Evolutionary conservation across 1,140 invertebrate species (phyloP).

Genomic region (Rhopalosiphum padi): DNA sequence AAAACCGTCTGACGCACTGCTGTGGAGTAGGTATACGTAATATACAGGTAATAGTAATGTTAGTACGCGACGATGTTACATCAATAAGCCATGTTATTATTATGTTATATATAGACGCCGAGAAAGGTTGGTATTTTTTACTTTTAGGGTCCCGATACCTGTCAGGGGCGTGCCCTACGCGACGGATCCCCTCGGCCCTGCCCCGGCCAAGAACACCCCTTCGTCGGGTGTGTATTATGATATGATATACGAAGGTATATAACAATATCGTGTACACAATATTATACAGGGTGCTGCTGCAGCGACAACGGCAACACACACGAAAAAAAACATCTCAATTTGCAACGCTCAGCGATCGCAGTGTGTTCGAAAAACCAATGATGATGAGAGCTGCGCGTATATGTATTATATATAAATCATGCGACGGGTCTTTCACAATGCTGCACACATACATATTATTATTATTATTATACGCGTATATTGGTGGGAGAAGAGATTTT

Average conservation of each 20-base stretch:
- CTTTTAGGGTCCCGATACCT: conserved; percentile 47
- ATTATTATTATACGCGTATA: not conserved
- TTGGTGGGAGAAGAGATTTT: conserved; percentile 50
- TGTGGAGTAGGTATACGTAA: not conserved
- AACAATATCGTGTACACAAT: not conserved
- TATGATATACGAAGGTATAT: not conserved
- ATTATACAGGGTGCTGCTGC: conserved; percentile 32
- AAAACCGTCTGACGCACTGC: not conserved
- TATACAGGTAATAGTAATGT: not conserved
- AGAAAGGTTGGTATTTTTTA: conserved; percentile 48
- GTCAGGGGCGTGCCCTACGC: conserved; percentile 49
- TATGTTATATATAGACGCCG: conserved; percentile 10
- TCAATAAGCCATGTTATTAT: conserved; percentile 50
- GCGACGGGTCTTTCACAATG: not conserved
- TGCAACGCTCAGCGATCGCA: conserved; percentile 45
- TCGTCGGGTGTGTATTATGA: conserved; percentile 20
- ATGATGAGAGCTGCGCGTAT: conserved; percentile 31
- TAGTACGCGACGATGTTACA: conserved; percentile 35
- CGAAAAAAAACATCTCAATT: conserved; percentile 43
- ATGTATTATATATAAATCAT: conserved; percentile 45
- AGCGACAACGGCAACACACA: not conserved
- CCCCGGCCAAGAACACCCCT: conserved; percentile 29
- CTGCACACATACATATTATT: not conserved
- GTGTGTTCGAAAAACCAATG: conserved; percentile 42
- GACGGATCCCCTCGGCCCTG: not conserved